Percentiles rank a stretch among this genome's conserved stretches.
These are phyloP conservation scores for Coptodon rendalli DNA, from an alignment of 2,113 vertebrate genomes.

Conservation along the genomic window DNA sequence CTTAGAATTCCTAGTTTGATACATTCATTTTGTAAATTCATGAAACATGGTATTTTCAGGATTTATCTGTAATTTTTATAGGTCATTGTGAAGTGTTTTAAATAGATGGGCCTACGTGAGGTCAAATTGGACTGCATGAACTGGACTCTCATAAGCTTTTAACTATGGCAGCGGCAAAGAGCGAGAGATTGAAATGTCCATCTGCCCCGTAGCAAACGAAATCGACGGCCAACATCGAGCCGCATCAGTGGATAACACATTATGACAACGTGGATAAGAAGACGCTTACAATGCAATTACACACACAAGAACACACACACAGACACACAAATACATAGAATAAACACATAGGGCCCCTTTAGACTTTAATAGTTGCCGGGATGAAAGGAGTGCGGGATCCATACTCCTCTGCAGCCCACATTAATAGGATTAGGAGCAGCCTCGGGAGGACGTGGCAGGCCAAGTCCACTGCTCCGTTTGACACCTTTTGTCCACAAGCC, in stretches of 20 bases:
- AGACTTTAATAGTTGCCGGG: conserved; percentile 30
- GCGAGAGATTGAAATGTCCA: conserved; percentile 50
- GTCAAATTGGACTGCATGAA: background rate
- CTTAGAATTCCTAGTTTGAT: accelerated
- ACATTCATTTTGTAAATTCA: background rate
- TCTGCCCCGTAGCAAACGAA: conserved; percentile 27
- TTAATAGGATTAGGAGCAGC: conserved; percentile 72
- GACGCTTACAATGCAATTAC: conserved; percentile 64
- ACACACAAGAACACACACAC: conserved; percentile 46
- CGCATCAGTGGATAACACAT: conserved; percentile 61
- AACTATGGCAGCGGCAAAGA: background rate
- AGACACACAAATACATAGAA: background rate
- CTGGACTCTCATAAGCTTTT: background rate
- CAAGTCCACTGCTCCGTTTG: conserved; percentile 63
- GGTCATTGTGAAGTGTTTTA: background rate
- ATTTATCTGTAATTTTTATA: accelerated
- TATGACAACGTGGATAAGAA: conserved; percentile 66
- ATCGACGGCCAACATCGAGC: conserved; percentile 33
- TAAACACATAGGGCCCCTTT: conserved; percentile 38
- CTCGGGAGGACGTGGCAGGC: conserved; percentile 47
- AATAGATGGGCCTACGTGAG: background rate
- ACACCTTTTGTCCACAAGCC: conserved; percentile 65
- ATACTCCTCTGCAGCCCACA: conserved; percentile 15
- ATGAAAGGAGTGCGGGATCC: conserved; percentile 37
- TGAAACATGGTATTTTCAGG: accelerated